phyloP scores from a whole-genome alignment of 2,888 invertebrate genomes.

The Oligia fasciuncula region DNA sequence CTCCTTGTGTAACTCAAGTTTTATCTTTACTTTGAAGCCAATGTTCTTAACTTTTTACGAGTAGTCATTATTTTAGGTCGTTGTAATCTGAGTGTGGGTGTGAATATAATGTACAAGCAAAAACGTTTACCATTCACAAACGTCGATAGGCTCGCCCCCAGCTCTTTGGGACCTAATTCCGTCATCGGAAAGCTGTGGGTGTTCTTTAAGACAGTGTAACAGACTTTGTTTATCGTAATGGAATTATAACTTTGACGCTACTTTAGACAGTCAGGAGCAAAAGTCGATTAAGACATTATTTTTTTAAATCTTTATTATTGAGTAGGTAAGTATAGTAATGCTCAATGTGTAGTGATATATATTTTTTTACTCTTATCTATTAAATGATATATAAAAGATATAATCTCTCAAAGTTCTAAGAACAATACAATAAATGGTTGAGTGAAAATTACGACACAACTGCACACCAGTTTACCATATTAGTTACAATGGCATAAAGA shows the following conservation, averaged over 20 bases:
- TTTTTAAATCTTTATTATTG: not conserved
- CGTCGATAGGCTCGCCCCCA: conserved; percentile 19
- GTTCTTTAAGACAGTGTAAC: conserved; percentile 11
- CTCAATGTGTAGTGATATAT: not conserved
- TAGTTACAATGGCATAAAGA: not conserved
- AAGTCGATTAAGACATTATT: not conserved
- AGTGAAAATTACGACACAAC: too few relatives aligned
- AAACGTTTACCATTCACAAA: conserved; percentile 25
- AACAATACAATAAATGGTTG: too few relatives aligned
- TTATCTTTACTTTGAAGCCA: not conserved
- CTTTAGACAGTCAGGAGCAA: too few relatives aligned
- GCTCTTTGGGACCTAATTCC: conserved; percentile 26
- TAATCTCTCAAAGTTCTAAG: too few relatives aligned
- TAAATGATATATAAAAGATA: too few relatives aligned
- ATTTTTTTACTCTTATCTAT: not conserved
- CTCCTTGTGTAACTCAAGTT: not conserved
- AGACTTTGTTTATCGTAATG: conserved; percentile 2
- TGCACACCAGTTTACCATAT: not conserved
- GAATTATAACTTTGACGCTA: not conserved
- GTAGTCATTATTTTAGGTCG: conserved; percentile 17
- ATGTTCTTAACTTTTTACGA: conserved; percentile 32
- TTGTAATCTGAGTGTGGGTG: conserved; percentile 38
- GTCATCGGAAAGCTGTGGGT: conserved; percentile 29
- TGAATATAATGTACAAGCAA: conserved; percentile 23
- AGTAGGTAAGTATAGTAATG: not conserved